Evolutionary conservation across 2,113 vertebrate species (phyloP).

Genomic region (Hippopotamus amphibius): DNA sequence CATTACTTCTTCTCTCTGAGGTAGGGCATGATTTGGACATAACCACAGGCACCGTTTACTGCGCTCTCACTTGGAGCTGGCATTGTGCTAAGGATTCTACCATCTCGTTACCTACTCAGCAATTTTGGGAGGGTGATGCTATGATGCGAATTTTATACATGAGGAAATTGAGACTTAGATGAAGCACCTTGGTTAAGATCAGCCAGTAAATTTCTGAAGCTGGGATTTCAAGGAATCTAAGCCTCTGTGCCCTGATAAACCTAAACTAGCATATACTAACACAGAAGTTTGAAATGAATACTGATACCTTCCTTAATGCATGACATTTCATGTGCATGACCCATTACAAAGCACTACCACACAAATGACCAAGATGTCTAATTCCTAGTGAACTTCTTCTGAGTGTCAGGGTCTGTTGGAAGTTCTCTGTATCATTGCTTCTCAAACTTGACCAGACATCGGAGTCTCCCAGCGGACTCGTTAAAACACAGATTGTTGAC

Average conservation of each 20-base stretch:
- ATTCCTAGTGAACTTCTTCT: not conserved
- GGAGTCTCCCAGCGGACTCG: not conserved
- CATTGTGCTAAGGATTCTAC: not conserved
- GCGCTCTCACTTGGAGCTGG: not conserved
- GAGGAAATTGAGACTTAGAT: not conserved
- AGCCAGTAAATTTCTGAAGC: not conserved
- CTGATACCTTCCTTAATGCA: fast-evolving
- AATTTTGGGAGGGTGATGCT: not conserved
- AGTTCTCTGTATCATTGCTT: not conserved
- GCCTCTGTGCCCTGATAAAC: not conserved
- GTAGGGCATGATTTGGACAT: not conserved
- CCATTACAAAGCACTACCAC: not conserved
- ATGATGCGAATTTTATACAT: not conserved
- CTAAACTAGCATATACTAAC: not conserved
- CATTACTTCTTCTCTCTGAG: not conserved
- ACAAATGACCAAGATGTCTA: not conserved
- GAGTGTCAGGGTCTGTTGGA: not conserved
- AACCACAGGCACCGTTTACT: not conserved
- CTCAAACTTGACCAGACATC: not conserved
- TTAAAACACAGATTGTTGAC: not conserved
- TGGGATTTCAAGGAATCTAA: not conserved
- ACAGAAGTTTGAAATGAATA: not conserved
- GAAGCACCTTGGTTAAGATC: not conserved
- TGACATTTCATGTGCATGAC: no score
- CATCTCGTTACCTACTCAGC: not conserved